phyloP scores from a whole-genome alignment of 1,140 invertebrate species.

The Pogonus chalceus region DNA sequence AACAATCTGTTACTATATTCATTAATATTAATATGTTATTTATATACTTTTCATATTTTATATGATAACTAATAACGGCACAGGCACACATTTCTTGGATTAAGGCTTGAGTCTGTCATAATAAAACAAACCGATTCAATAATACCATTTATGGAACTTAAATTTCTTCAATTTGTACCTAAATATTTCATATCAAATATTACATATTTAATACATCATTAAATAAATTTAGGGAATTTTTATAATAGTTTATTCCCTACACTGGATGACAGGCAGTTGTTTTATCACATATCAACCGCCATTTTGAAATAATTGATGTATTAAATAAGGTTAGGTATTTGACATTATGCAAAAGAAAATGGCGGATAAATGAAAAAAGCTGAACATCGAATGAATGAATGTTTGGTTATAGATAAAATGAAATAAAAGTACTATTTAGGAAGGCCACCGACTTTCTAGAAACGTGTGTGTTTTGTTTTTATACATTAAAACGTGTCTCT shows the following conservation, averaged over 20 bases:
- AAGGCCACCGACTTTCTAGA: background rate
- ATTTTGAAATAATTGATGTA: too few species aligned
- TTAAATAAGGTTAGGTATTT: too few species aligned
- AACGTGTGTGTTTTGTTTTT: too few species aligned
- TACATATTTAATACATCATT: too few species aligned
- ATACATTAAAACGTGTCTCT: conserved; percentile 83
- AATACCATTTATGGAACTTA: too few species aligned
- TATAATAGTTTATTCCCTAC: background rate
- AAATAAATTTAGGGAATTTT: too few species aligned
- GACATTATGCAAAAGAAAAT: too few species aligned
- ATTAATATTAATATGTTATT: background rate
- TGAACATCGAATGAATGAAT: too few species aligned
- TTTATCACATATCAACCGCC: too few species aligned
- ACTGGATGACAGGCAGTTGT: background rate
- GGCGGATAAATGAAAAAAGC: too few species aligned
- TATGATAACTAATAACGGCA: background rate
- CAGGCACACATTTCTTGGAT: conserved; percentile 2
- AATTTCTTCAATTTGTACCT: background rate
- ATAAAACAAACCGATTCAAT: background rate
- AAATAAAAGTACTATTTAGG: background rate
- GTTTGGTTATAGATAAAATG: too few species aligned
- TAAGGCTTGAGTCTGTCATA: conserved; percentile 4
- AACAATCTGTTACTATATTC: background rate
- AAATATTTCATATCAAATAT: too few species aligned
- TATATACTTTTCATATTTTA: background rate